Base-by-base conservation (phyloP, 1,140 invertebrate species). In the Leguminivora glycinivorella region DNA sequence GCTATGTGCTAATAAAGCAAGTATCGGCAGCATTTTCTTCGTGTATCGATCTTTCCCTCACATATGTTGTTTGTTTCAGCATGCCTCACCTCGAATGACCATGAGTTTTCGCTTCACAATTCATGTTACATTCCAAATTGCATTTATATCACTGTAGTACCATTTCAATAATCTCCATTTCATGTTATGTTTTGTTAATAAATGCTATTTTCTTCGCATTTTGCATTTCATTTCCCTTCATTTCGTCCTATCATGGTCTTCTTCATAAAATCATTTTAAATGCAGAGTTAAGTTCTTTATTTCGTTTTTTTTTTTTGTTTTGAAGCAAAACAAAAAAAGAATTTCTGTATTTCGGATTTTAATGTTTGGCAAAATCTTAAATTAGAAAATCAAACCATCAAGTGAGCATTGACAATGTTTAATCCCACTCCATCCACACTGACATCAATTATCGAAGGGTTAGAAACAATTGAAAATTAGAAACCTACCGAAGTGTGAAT, bases 141-240 rank as follows among this genome's bases (percentile, higher is more conserved):
- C 19, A 52, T 52, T 22, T n/a, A 3, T 47, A 22, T 52, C 40
- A 17, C 10, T 52, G 47, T 52, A 52, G 1, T 52, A n/a, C n/a
- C 4, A 17, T 52, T 52, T 43, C 40, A 52, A 52, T 0, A 52
- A 52, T 52, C 47, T 63, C 24, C 58, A 63, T 34, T 31, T 29
- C 26, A 63, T 34, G 58, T 63, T 63, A 29, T 26, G 34, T 60
- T 60, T 63, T 31, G 9, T 22, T 22, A 63, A 63, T 63, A 63
- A 63, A 63, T 29, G 4, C 34, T 29, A 1, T 26, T 31, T 63
- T 63, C 58, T 63, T 63, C 58, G 58, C 58, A n/a, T 17, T 19
- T n/a, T 31, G 58, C 58, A 63, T 63, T 63, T 63, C 26, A 34
- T 63, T 63, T 63, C 34, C 58, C 58, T 63, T 26, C 24, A 4